Evolutionary conservation across 2,797 vertebrate genomes (phyloP).

Genomic region (Halcyon badia): DNA sequence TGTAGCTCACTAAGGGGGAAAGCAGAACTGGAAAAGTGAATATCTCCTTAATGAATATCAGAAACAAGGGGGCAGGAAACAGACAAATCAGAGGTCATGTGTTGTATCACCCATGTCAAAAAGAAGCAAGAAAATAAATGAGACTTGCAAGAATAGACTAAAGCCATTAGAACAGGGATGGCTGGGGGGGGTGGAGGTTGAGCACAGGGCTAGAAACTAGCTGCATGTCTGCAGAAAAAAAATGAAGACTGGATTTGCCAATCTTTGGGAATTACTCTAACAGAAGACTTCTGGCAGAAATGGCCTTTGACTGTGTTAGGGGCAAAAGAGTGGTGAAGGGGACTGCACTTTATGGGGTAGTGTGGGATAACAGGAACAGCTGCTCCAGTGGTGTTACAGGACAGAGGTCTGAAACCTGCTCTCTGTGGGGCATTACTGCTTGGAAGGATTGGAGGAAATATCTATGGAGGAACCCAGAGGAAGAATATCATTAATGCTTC

Average conservation of each 20-base stretch:
- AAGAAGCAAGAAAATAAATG: conserved; percentile 59
- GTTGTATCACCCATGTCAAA: not conserved
- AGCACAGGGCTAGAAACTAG: not conserved
- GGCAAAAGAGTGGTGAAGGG: not conserved
- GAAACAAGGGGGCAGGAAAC: conserved; percentile 10
- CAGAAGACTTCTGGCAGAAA: not conserved
- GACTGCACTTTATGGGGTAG: not conserved
- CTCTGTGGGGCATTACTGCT: not conserved
- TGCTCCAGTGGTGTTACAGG: not conserved
- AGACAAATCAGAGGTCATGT: conserved; percentile 30
- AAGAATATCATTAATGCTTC: conserved; percentile 61
- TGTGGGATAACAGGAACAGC: not conserved
- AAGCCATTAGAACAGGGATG: not conserved
- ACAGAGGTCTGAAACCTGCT: not conserved
- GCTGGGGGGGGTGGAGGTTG: not conserved
- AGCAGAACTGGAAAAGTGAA: conserved; percentile 18
- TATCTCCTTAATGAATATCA: conserved; percentile 37
- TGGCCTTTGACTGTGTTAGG: not conserved
- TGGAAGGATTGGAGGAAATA: not conserved
- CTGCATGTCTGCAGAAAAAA: not conserved
- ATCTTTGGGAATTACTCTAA: not conserved
- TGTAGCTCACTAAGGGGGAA: not conserved
- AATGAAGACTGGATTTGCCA: not conserved
- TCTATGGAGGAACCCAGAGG: conserved; percentile 34
- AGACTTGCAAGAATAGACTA: conserved; percentile 26